Conservation (phyloP, 92 coral and sea anemone species). For the Micromussa lordhowensis region DNA sequence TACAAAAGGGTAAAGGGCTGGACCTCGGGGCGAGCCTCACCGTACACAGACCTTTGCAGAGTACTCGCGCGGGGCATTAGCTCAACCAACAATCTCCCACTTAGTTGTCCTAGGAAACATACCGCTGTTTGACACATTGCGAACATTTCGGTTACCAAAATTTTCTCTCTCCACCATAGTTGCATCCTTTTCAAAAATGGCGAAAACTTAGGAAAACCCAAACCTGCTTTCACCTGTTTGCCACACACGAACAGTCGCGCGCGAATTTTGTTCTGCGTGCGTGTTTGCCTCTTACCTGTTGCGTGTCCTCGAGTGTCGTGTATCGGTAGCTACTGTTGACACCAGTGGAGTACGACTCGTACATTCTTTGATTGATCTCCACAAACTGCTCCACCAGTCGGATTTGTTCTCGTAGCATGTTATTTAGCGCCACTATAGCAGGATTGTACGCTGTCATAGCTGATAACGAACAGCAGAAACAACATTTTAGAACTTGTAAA, state of each 20-base stretch:
- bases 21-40: too few relatives aligned
- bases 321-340: conserved; percentile 78
- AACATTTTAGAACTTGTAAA: not conserved
- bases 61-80: too few relatives aligned
- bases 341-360: conserved; percentile 85
- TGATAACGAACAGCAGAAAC: conserved; percentile 14
- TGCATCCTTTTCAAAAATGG: too few relatives aligned
- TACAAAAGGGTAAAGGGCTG: too few relatives aligned
- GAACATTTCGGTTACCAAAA: too few relatives aligned
- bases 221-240: too few relatives aligned
- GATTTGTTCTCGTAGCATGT: conserved; percentile 94
- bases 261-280: not conserved
- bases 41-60: too few relatives aligned
- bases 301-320: conserved; percentile 95
- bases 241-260: not conserved
- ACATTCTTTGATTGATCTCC: conserved; percentile 91
- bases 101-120: too few relatives aligned
- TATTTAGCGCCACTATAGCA: conserved; percentile 88
- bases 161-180: too few relatives aligned
- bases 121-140: too few relatives aligned
- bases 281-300: conserved; percentile 71
- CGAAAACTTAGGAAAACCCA: too few relatives aligned
- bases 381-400: conserved; percentile 94
- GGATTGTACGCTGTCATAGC: conserved; percentile 98
- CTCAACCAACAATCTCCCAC: too few relatives aligned